Percentiles rank a stretch among this genome's conserved stretches.
Evolutionary conservation across 2,797 vertebrate genomes (phyloP).

Genomic region (Heterohyrax brucei): DNA sequence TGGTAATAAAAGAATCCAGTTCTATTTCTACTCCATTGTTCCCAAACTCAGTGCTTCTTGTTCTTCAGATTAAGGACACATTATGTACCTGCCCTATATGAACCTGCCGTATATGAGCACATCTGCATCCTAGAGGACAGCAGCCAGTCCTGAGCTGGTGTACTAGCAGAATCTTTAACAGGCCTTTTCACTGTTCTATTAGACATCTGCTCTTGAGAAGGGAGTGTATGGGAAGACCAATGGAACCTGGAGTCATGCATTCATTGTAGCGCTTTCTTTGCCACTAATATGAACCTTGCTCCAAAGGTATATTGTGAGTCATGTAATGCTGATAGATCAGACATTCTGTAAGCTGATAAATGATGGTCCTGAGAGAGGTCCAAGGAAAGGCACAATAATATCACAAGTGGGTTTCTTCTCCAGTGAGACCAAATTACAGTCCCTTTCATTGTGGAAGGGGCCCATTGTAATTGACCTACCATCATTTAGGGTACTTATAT

Average conservation of each 20-base stretch:
- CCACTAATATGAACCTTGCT: neutral
- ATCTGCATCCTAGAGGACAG: neutral
- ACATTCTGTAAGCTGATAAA: neutral
- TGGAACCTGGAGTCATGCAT: neutral
- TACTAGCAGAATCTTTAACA: neutral
- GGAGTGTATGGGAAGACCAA: neutral
- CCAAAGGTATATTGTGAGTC: neutral
- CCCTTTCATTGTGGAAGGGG: neutral
- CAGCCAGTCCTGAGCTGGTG: neutral
- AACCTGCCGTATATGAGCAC: neutral
- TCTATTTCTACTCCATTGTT: neutral
- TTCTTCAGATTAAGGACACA: neutral
- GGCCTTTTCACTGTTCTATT: neutral
- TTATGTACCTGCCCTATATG: neutral
- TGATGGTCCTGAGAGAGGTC: neutral
- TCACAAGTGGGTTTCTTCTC: neutral
- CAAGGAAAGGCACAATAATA: neutral
- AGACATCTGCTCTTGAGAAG: neutral
- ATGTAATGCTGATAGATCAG: neutral
- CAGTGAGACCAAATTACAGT: neutral
- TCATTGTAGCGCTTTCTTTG: neutral
- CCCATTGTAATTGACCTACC: neutral
- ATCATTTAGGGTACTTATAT: neutral
- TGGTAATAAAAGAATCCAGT: neutral
- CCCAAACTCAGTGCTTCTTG: neutral